A percentile compares a stretch with the other conserved stretches of the same genome.
Evolutionary conservation across 1,140 invertebrate genomes (phyloP).

Genomic region (Anoplolepis gracilipes): DNA sequence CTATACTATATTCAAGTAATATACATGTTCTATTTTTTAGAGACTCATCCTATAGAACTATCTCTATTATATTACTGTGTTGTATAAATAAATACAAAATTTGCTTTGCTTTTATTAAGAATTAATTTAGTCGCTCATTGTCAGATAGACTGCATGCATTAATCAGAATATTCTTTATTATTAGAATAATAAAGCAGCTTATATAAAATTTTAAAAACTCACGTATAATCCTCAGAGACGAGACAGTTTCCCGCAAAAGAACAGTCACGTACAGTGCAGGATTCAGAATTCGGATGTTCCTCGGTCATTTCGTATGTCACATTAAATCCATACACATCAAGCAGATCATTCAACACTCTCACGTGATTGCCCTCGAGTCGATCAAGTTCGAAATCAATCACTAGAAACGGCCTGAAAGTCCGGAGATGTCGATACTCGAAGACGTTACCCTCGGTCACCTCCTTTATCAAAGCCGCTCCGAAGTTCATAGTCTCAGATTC

Average conservation of each 20-base stretch:
- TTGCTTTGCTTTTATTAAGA: neutral
- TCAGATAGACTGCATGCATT: neutral
- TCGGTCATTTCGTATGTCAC: constrained; percentile 94
- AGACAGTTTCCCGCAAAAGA: constrained; percentile 94
- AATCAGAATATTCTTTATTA: no score
- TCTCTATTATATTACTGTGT: no score
- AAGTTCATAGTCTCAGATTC: constrained; percentile 89
- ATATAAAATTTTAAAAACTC: constrained; percentile 78
- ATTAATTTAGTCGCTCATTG: neutral
- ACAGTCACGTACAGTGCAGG: constrained; percentile 92
- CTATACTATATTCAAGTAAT: no score
- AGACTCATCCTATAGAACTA: no score
- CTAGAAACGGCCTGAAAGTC: constrained; percentile 91
- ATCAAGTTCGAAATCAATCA: constrained; percentile 91
- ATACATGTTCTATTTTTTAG: neutral
- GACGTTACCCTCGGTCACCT: constrained; percentile 90
- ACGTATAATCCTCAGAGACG: constrained; percentile 89
- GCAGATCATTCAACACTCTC: constrained; percentile 91
- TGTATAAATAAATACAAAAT: no score
- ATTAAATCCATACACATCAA: constrained; percentile 96
- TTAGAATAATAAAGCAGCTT: neutral
- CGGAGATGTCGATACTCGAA: constrained; percentile 89
- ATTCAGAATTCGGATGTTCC: constrained; percentile 85
- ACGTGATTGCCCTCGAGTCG: constrained; percentile 93
- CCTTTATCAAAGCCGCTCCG: constrained; percentile 87